Base-by-base conservation (phyloP, 2,113 vertebrate genomes). In the Sorex fumeus region DNA sequence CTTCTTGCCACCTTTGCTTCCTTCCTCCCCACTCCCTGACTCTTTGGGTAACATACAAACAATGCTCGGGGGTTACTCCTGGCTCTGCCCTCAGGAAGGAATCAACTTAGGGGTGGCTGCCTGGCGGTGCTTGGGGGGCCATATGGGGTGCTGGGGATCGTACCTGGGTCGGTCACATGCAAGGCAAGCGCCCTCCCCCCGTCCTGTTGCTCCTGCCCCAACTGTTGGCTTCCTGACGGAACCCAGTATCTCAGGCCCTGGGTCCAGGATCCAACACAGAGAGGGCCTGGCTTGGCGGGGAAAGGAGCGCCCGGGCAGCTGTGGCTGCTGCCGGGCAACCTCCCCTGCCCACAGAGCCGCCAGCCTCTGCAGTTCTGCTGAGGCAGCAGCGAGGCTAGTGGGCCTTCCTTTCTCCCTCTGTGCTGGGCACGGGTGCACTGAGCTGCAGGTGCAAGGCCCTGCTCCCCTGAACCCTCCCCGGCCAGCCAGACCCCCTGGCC, bases 301-400 rank as follows among this genome's bases (percentile, higher is more conserved):
- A 60, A 81, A 30, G 66, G 60, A 43, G 62, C 1, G 40, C 45
- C 45, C 0, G 0, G 77, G 62, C 90, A 88, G 77, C 4, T 2
- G 30, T 76, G 75, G 75, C 72, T 88, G 30, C 64, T 81, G 91
- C 88, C 66, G 25, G 60, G 47, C 67, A 43, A 50, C 71, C 13
- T 8, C 34, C 47, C 72, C 15, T 23, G 12, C 71, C 11, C 16
- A 21, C 34, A 5, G 64, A 89, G 91, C 91, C 92, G 87, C 87
- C 84, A 84, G 83, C 69, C 86, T 72, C 25, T 50, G 75, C 84
- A 8, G 64, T 82, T 92, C 83, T 96, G 96, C 96, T 94, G 92
- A 96, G 57, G 74, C 92, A 95, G 96, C 95, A 93, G 89, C 86
- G 40, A 3, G 69, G 83, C 78, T 96, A 32, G 77, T 19, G 4